Base-by-base conservation (phyloP, 2,797 vertebrate genomes). In the Megaceryle alcyon region DNA sequence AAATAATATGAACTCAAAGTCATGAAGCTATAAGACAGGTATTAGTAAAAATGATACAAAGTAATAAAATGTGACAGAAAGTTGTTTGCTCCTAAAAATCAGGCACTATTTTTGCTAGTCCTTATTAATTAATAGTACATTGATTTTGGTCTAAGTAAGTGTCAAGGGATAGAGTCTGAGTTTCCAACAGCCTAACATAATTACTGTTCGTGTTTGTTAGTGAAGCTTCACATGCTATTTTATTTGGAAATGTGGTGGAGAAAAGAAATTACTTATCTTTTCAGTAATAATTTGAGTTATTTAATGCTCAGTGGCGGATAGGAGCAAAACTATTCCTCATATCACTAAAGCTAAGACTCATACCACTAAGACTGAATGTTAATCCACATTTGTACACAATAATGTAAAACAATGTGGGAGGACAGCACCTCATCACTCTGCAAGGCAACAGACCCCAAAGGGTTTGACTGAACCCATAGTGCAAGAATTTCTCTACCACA, bases 61-160 rank as follows among this genome's bases (percentile, higher is more conserved):
- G 69, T 97, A 97, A 97, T 97, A 97, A 97, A 97, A 96, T 94
- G 91, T 97, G 96, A 97, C 97, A 97, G 96, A 96, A 96, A 90
- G 88, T 96, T 97, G 96, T 95, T 96, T 95, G 90, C 93, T 90
- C 75, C 89, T 94, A 85, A 95, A 96, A 93, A 49, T 86, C 1
- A 0, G 63, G 61, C 60, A 92, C 88, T n/a, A 77, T 93, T 96
- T 96, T 95, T 90, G 70, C 89, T 92, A 82, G 71, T 86, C 86
- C 85, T 89, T 91, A 88, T 92, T 97, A 96, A 97, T 97, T 96
- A 97, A 94, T 95, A 70, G 54, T 57, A 56, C 83, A 95, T 92
- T 94, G 96, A 92, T 96, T 96, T 91, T 68, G 70, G 79, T 91
- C 90, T 95, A 94, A 95, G 86, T 83, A 61, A 39, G 72, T 81